A percentile compares a stretch with the other conserved stretches of the same genome.
Evolutionary conservation across 2,888 invertebrate genomes (phyloP).

Genomic region (Aphelenchoides bicaudatus): DNA sequence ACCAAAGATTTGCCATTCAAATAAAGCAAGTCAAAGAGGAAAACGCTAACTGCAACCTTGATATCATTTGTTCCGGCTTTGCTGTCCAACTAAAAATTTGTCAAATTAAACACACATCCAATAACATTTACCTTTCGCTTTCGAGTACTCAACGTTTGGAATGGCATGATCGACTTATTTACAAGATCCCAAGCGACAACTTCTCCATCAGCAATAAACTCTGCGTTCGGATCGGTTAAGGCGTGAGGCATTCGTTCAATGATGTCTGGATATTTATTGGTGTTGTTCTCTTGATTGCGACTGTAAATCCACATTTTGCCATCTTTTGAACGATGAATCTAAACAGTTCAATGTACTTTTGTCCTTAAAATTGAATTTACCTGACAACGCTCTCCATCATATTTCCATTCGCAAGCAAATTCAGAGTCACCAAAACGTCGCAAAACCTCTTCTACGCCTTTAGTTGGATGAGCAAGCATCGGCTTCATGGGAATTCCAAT

Average conservation of each 20-base stretch:
- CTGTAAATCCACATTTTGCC: constrained; percentile 78
- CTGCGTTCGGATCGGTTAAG: constrained; percentile 40
- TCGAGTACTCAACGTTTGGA: constrained; percentile 88
- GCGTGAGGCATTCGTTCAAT: constrained; percentile 63
- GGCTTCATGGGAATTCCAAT: constrained; percentile 88
- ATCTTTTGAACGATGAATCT: constrained; percentile 72
- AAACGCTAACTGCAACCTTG: constrained; percentile 86
- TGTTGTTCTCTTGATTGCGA: constrained; percentile 90
- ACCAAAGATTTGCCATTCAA: constrained; percentile 83
- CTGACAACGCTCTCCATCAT: constrained; percentile 97
- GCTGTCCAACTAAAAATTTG: constrained; percentile 18
- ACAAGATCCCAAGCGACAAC: constrained; percentile 91
- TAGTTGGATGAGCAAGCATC: constrained; percentile 96
- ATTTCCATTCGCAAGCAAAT: constrained; percentile 98
- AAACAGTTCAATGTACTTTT: constrained; percentile 24
- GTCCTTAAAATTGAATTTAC: constrained; percentile 62
- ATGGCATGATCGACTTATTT: constrained; percentile 84
- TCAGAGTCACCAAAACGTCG: constrained; percentile 74
- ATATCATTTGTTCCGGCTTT: constrained; percentile 70
- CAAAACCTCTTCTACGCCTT: constrained; percentile 70
- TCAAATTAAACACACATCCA: background rate
- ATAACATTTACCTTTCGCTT: constrained; percentile 75
- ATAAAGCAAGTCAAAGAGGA: constrained; percentile 89
- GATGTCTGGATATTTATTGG: constrained; percentile 91
- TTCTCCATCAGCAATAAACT: constrained; percentile 88